These are phyloP conservation scores for Bombus huntii DNA, from an alignment of 1,140 invertebrate genomes.

Conservation along the genomic window DNA sequence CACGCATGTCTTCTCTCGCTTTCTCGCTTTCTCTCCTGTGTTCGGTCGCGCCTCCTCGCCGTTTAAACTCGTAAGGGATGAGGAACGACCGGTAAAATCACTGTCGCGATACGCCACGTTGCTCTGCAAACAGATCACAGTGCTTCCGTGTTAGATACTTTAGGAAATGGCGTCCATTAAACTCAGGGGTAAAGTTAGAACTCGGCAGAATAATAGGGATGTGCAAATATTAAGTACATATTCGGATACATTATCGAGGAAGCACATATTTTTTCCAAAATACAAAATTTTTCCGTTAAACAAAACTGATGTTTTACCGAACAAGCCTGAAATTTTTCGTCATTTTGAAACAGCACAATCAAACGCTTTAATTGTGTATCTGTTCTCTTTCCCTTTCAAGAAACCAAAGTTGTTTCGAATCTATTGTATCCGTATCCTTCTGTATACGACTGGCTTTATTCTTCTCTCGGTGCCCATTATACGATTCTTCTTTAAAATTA, in stretches of 20 bases:
- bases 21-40: no score
- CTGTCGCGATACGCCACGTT: neutral
- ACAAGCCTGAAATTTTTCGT: neutral
- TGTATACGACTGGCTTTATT: neutral
- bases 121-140: neutral
- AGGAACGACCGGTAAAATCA: neutral
- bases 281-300: neutral
- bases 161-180: neutral
- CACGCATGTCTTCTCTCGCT: neutral
- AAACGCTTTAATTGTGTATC: neutral
- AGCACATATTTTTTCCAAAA: neutral
- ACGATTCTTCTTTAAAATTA: slow-evolving; percentile 9
- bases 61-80: neutral
- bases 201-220: neutral
- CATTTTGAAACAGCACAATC: neutral
- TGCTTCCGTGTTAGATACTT: neutral
- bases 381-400: neutral
- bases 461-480: neutral
- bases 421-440: neutral
- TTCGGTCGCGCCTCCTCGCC: neutral
- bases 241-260: no score
- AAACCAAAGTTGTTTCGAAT: neutral
- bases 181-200: neutral
- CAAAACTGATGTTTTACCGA: neutral
- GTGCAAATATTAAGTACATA: neutral